phyloP scores from a whole-genome alignment of 2,797 vertebrate species.

The Botia almorhae region DNA sequence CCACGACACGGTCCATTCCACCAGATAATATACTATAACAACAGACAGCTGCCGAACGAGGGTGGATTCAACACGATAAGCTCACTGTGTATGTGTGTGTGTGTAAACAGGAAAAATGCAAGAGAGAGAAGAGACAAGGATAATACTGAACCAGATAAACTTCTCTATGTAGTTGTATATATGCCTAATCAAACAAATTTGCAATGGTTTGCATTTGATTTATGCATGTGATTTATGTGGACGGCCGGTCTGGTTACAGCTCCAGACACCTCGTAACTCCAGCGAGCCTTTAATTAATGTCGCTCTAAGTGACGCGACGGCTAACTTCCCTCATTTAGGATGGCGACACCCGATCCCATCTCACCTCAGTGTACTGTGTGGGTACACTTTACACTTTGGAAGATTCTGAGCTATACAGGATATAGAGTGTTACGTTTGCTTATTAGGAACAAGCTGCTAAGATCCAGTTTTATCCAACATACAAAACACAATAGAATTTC shows the following conservation, averaged over 20 bases:
- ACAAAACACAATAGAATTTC: neutral
- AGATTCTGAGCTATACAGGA: conserved; percentile 29
- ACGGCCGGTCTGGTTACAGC: conserved; percentile 84
- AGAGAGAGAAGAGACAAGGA: neutral
- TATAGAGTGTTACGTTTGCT: neutral
- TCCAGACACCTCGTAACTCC: conserved; percentile 85
- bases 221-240: conserved; percentile 90
- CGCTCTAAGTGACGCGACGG: conserved; percentile 77
- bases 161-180: neutral
- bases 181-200: neutral
- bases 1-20: conserved; percentile 77
- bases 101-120: neutral
- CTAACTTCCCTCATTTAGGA: conserved; percentile 66
- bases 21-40: conserved; percentile 80
- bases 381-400: conserved; percentile 45
- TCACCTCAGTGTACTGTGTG: conserved; percentile 37
- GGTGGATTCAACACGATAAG: conserved; percentile 12
- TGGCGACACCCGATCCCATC: conserved; percentile 58
- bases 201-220: conserved; percentile 2
- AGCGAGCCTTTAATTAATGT: conserved; percentile 89
- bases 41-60: conserved; percentile 51
- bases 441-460: conserved; percentile 5
- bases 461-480: neutral
- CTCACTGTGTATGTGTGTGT: conserved; percentile 40
- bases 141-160: neutral